Evolutionary conservation across 2,888 invertebrate species (phyloP), one percentile per base, ranked within the genome.

Genomic region (Anodontia alba): DNA sequence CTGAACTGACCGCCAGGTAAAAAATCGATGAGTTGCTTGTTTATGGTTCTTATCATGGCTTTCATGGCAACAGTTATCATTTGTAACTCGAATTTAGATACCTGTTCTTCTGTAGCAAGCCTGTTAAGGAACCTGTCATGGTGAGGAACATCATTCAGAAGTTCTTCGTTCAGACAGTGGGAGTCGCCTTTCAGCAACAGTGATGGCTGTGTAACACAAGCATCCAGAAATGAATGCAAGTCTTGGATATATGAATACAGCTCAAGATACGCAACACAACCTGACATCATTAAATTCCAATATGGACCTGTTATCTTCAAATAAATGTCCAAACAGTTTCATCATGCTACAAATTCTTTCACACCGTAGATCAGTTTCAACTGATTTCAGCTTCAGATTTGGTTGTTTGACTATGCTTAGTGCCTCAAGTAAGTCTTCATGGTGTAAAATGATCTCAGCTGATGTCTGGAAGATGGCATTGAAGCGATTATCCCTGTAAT

Each of bases 401-500:
- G 83, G 57, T 2, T 17, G n/a, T 43, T 38, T 33, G 29, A 81
- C 49, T n/a, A 46, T 70, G 15, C 42, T 17, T 0, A 62, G 62
- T 15, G 71, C 67, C 31, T 29, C 33, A 3, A 74, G 33, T 29
- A 82, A 73, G 29, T 77, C 80, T 33, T 76, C 57, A 23, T 29
- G 43, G 46, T 82, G 74, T 15, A 73, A 68, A 26, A 69, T 33
- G 15, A 77, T 51, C 43, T 81, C 71, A 7, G 73, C 81, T 17
- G 81, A 29, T 29, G 83, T 84, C 57, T 87, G 81, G 62, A 87
- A 87, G 10, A 83, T 51, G 0, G 68, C 70, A 54, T 86, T 87
- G 69, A 87, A 87, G 8, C 80, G 49, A 57, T 87, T 87, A 49
- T 85, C 83, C 51, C 62, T 72, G 62, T 85, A 85, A n/a, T 83